A percentile compares a stretch with the other conserved stretches of the same genome.
These are phyloP conservation scores for Ameiurus melas DNA, from an alignment of 2,113 vertebrate species.

Conservation along the genomic window DNA sequence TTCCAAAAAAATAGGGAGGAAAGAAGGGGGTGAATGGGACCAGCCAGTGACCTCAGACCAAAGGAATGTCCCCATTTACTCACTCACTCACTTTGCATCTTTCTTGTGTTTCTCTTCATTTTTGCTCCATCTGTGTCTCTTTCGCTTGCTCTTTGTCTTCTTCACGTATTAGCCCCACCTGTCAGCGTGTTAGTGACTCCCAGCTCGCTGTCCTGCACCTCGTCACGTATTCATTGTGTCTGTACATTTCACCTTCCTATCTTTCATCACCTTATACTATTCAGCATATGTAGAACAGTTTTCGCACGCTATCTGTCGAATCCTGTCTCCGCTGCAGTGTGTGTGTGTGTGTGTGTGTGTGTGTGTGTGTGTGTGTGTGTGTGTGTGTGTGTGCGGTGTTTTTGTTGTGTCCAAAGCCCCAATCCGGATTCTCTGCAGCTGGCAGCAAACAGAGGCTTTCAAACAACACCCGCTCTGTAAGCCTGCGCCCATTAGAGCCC, in stretches of 20 bases:
- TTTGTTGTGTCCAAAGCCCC: constrained; percentile 13
- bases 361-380: neutral
- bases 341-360: neutral
- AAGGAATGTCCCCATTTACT: constrained; percentile 93
- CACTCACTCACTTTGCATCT: constrained; percentile 57
- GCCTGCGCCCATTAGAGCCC: constrained; percentile 17
- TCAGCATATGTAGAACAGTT: neutral
- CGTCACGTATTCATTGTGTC: neutral
- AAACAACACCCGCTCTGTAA: constrained; percentile 35
- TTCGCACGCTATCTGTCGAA: constrained; percentile 12
- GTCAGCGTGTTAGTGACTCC: constrained; percentile 43
- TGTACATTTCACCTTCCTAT: neutral
- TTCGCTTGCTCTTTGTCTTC: constrained; percentile 56
- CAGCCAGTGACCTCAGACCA: constrained; percentile 90
- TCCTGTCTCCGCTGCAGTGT: neutral
- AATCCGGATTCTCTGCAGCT: constrained; percentile 29
- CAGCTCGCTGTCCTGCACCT: neutral
- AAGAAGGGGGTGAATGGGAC: constrained; percentile 82
- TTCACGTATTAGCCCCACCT: constrained; percentile 75
- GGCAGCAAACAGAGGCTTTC: constrained; percentile 36
- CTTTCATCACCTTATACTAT: constrained; percentile 1
- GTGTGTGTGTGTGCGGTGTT: neutral
- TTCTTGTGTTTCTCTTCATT: constrained; percentile 53
- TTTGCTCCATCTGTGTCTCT: constrained; percentile 73
- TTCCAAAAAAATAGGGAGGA: too few relatives aligned